Percentiles rank a stretch among this genome's conserved stretches.
These are phyloP conservation scores for Holothuria leucospilota DNA, from an alignment of 53 echinoderm and acorn worm genomes.

Conservation along the genomic window DNA sequence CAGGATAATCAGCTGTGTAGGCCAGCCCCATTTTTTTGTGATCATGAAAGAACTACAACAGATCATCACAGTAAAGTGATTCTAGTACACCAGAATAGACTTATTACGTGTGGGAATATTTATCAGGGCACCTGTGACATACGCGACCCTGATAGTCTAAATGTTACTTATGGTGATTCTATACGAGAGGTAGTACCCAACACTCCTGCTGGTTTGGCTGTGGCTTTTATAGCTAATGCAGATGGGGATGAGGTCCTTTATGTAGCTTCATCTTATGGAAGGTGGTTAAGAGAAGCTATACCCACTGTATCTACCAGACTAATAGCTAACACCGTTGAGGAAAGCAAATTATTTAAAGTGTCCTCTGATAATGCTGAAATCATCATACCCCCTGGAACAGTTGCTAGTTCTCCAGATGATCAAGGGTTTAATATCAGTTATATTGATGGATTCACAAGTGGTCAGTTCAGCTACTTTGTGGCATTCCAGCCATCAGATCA, in stretches of 20 bases:
- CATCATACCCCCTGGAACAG: slow-evolving; percentile 37
- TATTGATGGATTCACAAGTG: slow-evolving; percentile 78
- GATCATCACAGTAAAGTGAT: slow-evolving; percentile 81
- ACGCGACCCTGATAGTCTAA: slow-evolving; percentile 21
- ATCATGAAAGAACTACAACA: slow-evolving; percentile 15
- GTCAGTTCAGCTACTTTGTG: slow-evolving; percentile 79
- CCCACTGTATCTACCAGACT: slow-evolving; percentile 75
- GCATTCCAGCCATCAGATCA: slow-evolving; percentile 67
- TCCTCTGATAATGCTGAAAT: slow-evolving; percentile 20
- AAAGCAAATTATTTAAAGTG: slow-evolving; percentile 46
- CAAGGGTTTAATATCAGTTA: slow-evolving; percentile 83
- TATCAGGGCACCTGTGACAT: slow-evolving; percentile 72
- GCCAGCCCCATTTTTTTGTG: slow-evolving; percentile 62
- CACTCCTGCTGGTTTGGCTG: slow-evolving; percentile 53
- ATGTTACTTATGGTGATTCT: slow-evolving; percentile 29
- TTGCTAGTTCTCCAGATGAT: slow-evolving; percentile 16
- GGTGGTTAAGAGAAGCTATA: slow-evolving; percentile 55
- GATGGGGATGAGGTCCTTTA: slow-evolving; percentile 63
- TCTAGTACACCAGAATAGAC: slow-evolving; percentile 61
- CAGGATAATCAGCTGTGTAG: slow-evolving; percentile 60
- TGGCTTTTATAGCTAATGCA: slow-evolving; percentile 75
- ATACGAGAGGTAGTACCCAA: slow-evolving; percentile 73
- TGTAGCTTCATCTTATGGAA: slow-evolving; percentile 68
- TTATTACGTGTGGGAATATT: slow-evolving; percentile 70
- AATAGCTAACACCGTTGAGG: slow-evolving; percentile 23